Evolutionary conservation across 2,113 vertebrate species (phyloP), one percentile per base, ranked within the genome.

Genomic region (Phocoena phocoena): DNA sequence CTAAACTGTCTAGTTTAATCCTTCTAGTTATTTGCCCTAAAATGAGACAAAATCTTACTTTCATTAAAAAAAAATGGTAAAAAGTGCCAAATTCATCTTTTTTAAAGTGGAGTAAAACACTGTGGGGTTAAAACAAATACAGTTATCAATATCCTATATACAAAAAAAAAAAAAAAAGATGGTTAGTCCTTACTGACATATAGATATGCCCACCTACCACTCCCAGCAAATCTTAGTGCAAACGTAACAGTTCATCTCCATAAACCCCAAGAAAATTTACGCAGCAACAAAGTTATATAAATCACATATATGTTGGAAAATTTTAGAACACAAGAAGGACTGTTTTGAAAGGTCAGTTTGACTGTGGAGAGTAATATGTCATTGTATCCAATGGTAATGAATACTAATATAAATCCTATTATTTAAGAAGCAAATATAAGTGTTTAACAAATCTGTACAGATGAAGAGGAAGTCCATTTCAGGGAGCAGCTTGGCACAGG

Each of bases 141-240:
- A 98, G 97, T 97, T 98, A 97, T 97, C 97, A 93, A 76, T 97
- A 96, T 98, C 92, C 93, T 98, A 98, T 98, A 95, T 98, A 98
- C 98, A 98, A 96, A 96, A 96, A 80, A 50, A n/a, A 6, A 36
- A 36, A 6, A 79, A 53, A 98, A 98, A 97, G 95, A 98, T 88
- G 71, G 97, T 97, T 98, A 98, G 97, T 98, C 90, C 98, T 97
- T 97, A 98, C 58, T 53, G 73, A 97, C 95, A 88, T 58, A 97
- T 25, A 6, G 97, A 95, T 98, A 98, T 97, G 98, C 95, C 98
- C 96, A 98, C 95, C 97, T 95, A 97, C 79, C 96, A 98, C 98
- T 98, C 97, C 98, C 98, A 98, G 98, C 96, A 98, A 98, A 98
- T 97, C 96, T 98, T 98, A 99, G 99, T 99, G 99, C 98, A 99